phyloP scores from a whole-genome alignment of 2,888 invertebrate species.

The Eilema griseolum region DNA sequence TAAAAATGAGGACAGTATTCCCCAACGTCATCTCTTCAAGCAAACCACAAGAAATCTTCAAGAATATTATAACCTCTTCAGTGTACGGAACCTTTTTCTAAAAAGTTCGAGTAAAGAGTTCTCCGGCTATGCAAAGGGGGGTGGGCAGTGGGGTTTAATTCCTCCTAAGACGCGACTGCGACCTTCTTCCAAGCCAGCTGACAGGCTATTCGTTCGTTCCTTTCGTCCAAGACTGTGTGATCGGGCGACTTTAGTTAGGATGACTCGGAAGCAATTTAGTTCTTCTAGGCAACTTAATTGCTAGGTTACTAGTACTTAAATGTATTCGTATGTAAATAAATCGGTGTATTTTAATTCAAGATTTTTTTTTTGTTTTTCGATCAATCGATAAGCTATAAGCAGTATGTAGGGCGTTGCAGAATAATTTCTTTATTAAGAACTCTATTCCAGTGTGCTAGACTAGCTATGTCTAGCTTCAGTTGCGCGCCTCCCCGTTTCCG shows the following conservation, averaged over 20 bases:
- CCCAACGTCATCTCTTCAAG: neutral
- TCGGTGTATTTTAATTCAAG: neutral
- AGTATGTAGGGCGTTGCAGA: too few relatives aligned
- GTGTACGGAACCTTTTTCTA: conserved; percentile 28
- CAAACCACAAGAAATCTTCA: neutral
- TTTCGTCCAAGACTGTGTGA: conserved; percentile 32
- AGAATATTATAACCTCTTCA: neutral
- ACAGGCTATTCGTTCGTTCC: conserved; percentile 36
- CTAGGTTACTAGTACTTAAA: neutral
- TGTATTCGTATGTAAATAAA: neutral
- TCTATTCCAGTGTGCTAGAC: too few relatives aligned
- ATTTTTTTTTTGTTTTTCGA: too few relatives aligned
- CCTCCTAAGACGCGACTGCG: conserved; percentile 41
- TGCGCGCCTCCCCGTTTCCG: too few relatives aligned
- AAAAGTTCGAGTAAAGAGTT: conserved; percentile 13
- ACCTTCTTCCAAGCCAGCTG: conserved; percentile 30
- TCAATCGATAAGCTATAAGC: too few relatives aligned
- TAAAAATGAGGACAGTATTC: neutral
- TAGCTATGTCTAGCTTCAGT: too few relatives aligned
- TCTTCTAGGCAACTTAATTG: conserved; percentile 28
- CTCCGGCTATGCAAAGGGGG: conserved; percentile 30
- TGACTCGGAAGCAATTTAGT: conserved; percentile 24
- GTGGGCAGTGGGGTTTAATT: conserved; percentile 39
- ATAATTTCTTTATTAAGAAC: too few relatives aligned
- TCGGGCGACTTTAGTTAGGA: conserved; percentile 20